Conservation (phyloP, 2,888 invertebrate species). For the Alviniconcha strummeri region DNA sequence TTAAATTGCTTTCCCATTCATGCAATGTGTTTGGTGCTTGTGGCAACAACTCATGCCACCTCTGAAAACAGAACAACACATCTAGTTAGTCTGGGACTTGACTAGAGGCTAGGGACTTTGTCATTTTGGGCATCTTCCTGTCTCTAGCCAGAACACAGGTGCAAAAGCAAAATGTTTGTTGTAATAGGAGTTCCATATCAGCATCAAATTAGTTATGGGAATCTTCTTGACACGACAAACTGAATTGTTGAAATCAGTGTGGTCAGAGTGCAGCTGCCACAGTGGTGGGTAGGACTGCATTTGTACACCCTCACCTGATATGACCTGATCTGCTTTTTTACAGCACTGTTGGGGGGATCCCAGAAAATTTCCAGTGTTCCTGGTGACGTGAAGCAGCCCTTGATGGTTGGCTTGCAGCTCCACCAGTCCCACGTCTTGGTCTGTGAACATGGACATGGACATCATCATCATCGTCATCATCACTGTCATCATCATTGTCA, state of each 20-base stretch:
- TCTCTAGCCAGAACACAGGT: background rate
- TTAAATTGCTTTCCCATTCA: background rate
- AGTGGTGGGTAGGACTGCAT: no score
- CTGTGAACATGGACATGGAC: constrained; percentile 17
- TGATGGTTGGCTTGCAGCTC: constrained; percentile 68
- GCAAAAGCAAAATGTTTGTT: background rate
- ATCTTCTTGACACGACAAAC: no score
- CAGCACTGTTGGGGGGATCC: constrained; percentile 57
- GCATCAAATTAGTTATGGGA: no score
- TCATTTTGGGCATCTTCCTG: background rate
- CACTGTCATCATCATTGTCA: background rate
- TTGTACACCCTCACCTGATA: constrained; percentile 30
- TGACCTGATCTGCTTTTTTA: constrained; percentile 38
- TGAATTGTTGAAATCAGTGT: no score
- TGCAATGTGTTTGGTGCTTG: background rate
- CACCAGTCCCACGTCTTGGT: constrained; percentile 61
- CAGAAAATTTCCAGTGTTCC: constrained; percentile 72
- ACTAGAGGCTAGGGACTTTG: background rate
- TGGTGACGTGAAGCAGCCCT: constrained; percentile 65
- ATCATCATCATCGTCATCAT: background rate
- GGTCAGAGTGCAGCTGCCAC: no score
- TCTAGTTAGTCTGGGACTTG: no score
- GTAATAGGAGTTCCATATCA: no score
- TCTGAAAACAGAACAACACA: background rate
- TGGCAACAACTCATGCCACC: background rate